phyloP scores from a whole-genome alignment of 1,140 invertebrate species.

The Archegozetes longisetosus region DNA sequence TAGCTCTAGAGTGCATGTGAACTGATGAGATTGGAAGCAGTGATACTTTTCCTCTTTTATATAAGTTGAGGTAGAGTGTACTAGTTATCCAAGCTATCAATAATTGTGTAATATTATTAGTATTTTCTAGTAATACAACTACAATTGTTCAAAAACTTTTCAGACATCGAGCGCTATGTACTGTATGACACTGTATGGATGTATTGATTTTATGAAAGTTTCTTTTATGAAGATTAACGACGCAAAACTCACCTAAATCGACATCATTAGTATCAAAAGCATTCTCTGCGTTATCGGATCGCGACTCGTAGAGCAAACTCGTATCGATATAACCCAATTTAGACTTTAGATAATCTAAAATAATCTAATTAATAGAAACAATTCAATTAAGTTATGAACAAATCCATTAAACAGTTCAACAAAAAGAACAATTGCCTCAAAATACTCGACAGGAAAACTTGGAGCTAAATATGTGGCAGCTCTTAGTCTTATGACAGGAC shows the following conservation, averaged over 20 bases:
- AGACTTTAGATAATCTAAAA: neutral
- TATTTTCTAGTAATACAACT: too few relatives aligned
- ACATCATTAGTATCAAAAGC: neutral
- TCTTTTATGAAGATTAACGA: too few relatives aligned
- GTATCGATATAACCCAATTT: neutral
- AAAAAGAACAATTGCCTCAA: too few relatives aligned
- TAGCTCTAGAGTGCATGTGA: constrained; percentile 33
- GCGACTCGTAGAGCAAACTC: neutral
- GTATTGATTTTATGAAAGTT: too few relatives aligned
- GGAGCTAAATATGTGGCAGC: neutral
- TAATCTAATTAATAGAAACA: too few relatives aligned
- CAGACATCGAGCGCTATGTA: too few relatives aligned
- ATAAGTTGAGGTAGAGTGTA: constrained; percentile 36
- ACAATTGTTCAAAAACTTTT: too few relatives aligned
- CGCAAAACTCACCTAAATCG: too few relatives aligned
- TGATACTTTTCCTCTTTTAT: constrained; percentile 31
- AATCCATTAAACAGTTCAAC: too few relatives aligned
- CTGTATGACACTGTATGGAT: too few relatives aligned
- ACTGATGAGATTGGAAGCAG: constrained; percentile 39
- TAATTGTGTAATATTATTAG: too few relatives aligned
- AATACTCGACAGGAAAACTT: neutral
- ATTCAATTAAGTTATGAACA: too few relatives aligned
- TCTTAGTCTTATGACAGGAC: neutral
- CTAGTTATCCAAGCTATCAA: constrained; percentile 41
- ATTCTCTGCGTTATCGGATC: neutral